These are phyloP conservation scores for Melinaea marsaeus DNA, from an alignment of 2,888 invertebrate genomes.

Conservation along the genomic window DNA sequence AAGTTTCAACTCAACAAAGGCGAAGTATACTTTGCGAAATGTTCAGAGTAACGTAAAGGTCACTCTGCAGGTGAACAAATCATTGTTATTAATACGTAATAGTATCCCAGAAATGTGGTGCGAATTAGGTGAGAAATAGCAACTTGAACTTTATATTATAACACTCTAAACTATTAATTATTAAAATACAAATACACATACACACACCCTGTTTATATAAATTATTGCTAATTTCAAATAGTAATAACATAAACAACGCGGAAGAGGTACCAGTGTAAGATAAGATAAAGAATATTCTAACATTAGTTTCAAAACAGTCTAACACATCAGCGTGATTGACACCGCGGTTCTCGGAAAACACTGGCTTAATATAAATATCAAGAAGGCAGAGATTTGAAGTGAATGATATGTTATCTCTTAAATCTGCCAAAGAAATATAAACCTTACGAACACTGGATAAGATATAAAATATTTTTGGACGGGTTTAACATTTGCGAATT, in stretches of 20 bases:
- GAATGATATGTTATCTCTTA: conserved; percentile 26
- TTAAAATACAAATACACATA: no score
- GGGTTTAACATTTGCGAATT: conserved; percentile 30
- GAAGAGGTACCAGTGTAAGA: conserved; percentile 10
- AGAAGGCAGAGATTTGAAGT: conserved; percentile 29
- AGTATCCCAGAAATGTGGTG: neutral
- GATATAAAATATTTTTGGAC: conserved; percentile 16
- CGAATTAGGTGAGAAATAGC: neutral
- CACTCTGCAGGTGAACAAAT: conserved; percentile 43
- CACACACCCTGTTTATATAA: no score
- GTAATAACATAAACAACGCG: conserved; percentile 10
- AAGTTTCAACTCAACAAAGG: conserved; percentile 48
- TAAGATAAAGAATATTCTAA: conserved; percentile 13
- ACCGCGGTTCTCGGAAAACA: conserved; percentile 27
- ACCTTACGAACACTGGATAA: conserved; percentile 20
- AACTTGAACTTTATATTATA: neutral
- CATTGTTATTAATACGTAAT: conserved; percentile 19
- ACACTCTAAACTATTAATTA: neutral
- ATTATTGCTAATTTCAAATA: neutral
- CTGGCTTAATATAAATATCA: conserved; percentile 33
- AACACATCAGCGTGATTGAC: conserved; percentile 27
- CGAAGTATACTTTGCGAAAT: conserved; percentile 49
- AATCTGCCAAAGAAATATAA: conserved; percentile 20
- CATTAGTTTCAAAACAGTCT: conserved; percentile 18
- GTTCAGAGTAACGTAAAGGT: conserved; percentile 54